Conservation (phyloP, 2,797 vertebrate genomes). For the Netta rufina region DNA sequence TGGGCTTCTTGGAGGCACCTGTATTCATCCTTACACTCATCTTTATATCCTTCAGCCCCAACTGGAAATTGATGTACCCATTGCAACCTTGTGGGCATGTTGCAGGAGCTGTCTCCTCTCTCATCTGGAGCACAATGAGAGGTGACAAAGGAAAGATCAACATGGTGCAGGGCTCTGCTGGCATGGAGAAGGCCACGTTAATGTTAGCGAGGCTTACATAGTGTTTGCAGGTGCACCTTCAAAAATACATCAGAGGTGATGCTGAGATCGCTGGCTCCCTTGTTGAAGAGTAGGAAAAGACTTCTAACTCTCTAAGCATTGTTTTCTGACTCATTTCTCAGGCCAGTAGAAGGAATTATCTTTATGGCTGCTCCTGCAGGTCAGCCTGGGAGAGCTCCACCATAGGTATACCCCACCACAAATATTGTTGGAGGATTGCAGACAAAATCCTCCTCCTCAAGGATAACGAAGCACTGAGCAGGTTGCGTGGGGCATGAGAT, state of each 20-base stretch:
- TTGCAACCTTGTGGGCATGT: no score
- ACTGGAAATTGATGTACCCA: background rate
- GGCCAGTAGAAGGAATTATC: background rate
- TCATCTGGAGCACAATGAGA: background rate
- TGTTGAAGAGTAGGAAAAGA: background rate
- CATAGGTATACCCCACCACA: background rate
- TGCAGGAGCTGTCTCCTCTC: background rate
- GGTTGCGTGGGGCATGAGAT: background rate
- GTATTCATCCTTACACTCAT: background rate
- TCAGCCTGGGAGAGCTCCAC: background rate
- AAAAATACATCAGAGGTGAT: background rate
- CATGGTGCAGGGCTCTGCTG: background rate
- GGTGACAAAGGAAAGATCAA: background rate
- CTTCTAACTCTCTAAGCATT: background rate
- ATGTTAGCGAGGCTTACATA: background rate
- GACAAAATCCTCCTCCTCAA: background rate
- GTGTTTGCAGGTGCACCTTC: background rate
- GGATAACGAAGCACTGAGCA: background rate
- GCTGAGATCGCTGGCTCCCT: background rate
- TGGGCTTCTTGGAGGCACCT: background rate
- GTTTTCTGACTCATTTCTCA: background rate
- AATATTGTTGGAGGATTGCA: background rate
- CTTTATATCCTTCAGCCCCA: background rate
- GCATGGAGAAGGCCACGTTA: rapidly evolving
- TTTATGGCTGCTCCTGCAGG: background rate